Conservation (phyloP, 2,888 invertebrate genomes). For the Trichogramma dendrolimi region DNA sequence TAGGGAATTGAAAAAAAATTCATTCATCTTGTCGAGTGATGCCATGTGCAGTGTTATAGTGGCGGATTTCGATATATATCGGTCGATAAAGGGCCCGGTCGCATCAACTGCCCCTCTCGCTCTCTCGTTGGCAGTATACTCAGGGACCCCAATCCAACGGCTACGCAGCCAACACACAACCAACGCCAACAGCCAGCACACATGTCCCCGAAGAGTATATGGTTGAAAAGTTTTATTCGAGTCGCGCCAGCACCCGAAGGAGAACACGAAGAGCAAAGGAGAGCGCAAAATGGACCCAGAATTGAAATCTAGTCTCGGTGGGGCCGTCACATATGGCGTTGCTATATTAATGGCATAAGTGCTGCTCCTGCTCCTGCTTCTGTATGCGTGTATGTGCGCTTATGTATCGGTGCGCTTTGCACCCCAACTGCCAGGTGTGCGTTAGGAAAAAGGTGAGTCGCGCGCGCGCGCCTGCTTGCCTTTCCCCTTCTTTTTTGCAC, state of each 20-base stretch:
- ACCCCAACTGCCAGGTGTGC: slow-evolving; percentile 47
- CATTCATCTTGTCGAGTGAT: too few relatives aligned
- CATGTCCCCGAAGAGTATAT: slow-evolving; percentile 12
- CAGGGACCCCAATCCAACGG: too few relatives aligned
- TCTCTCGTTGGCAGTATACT: too few relatives aligned
- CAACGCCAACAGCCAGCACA: neutral
- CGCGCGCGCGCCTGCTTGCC: slow-evolving; percentile 26
- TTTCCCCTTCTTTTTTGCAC: slow-evolving; percentile 37
- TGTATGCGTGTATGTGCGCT: neutral
- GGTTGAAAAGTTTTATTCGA: too few relatives aligned
- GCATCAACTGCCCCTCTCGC: too few relatives aligned
- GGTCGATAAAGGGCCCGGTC: too few relatives aligned
- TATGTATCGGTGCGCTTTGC: slow-evolving; percentile 41
- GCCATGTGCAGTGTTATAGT: too few relatives aligned
- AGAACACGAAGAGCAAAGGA: slow-evolving; percentile 7
- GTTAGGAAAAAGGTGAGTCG: slow-evolving; percentile 47
- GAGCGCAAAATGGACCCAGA: slow-evolving; percentile 45
- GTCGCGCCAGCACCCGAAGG: neutral
- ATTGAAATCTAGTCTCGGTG: slow-evolving; percentile 47
- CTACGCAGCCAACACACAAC: neutral
- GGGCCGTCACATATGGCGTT: slow-evolving; percentile 49
- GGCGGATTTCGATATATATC: too few relatives aligned
- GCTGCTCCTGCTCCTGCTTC: too few relatives aligned
- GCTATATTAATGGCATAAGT: slow-evolving; percentile 11
- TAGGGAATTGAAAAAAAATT: too few relatives aligned